Evolutionary conservation across 2,888 invertebrate genomes (phyloP), one percentile per base, ranked within the genome.

Genomic region (Prosopocoilus inquinatus): DNA sequence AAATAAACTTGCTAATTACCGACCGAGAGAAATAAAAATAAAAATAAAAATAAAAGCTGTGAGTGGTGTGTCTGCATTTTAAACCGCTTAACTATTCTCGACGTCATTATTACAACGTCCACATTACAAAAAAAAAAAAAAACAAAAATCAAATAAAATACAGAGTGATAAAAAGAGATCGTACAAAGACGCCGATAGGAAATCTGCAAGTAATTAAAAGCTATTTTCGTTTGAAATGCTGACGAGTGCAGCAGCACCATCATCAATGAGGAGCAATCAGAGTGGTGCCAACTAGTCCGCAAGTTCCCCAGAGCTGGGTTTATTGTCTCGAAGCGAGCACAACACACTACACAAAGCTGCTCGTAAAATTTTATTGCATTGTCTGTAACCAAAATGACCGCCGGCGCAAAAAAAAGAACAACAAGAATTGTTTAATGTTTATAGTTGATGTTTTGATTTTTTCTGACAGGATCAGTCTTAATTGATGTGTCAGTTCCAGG

Each of bases 401-500:
- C 67, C 64, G 65, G 61, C 60, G 67, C 65, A 64, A 66, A 71
- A 71, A n/a, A 68, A 69, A 52, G 53, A 50, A 53, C 55, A 49
- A 65, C 64, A 68, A 67, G 67, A 70, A 69, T 67, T 63, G 64
- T 67, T 70, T 67, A 69, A 69, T 67, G 70, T 70, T 70, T 68
- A 70, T 68, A 59, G 71, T 66, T 66, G 68, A 69, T 71, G 71
- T 72, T 72, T 71, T 71, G 71, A 71, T 71, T 70, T 72, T 71
- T 72, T 72, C 69, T 64, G 70, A 68, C 69, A 67, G 69, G 67
- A 66, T 69, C 70, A 56, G 62, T 67, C 67, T 71, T 71, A 71
- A 72, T 72, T 72, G 71, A 72, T 71, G 72, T 71, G 72, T 72
- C 70, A 72, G 71, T 72, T 72, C 70, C 69, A 65, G 70, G 71